phyloP scores from a whole-genome alignment of 1,140 invertebrate genomes.

The Drosophila kikkawai region DNA sequence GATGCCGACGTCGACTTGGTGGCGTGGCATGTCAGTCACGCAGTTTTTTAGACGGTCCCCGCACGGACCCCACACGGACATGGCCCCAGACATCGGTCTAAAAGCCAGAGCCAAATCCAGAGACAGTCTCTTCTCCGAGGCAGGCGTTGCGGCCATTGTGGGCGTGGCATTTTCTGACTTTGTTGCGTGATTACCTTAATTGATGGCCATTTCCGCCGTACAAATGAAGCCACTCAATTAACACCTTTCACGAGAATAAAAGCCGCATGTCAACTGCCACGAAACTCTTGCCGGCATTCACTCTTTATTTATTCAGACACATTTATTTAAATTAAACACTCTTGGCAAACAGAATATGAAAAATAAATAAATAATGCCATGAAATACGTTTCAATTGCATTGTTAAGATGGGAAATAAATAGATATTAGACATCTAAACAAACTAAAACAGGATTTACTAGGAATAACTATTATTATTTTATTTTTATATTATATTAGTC shows the following conservation, averaged over 20 bases:
- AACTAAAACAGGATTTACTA: no score
- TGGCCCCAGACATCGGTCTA: conserved; percentile 8
- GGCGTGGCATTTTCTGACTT: conserved; percentile 74
- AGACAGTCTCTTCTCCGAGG: conserved; percentile 19
- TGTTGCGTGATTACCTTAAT: conserved; percentile 83
- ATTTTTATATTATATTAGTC: no score
- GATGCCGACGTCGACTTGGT: conserved; percentile 36
- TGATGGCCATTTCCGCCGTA: conserved; percentile 80
- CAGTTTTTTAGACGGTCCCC: conserved; percentile 75
- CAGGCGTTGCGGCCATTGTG: conserved; percentile 21
- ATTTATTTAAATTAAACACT: conserved; percentile 47
- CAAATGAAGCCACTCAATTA: conserved; percentile 84
- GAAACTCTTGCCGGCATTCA: conserved; percentile 18
- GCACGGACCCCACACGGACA: conserved; percentile 38
- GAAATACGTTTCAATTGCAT: background rate
- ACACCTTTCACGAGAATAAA: conserved; percentile 80
- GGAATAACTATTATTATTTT: no score
- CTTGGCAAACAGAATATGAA: background rate
- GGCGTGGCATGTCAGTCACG: conserved; percentile 77
- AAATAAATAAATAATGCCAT: background rate
- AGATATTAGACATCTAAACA: no score
- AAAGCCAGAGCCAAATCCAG: conserved; percentile 48
- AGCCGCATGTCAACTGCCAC: conserved; percentile 59
- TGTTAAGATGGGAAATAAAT: background rate
- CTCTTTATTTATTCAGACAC: conserved; percentile 41